phyloP scores from a whole-genome alignment of 53 echinoderm and acorn worm genomes.

The Stichopus horrens region DNA sequence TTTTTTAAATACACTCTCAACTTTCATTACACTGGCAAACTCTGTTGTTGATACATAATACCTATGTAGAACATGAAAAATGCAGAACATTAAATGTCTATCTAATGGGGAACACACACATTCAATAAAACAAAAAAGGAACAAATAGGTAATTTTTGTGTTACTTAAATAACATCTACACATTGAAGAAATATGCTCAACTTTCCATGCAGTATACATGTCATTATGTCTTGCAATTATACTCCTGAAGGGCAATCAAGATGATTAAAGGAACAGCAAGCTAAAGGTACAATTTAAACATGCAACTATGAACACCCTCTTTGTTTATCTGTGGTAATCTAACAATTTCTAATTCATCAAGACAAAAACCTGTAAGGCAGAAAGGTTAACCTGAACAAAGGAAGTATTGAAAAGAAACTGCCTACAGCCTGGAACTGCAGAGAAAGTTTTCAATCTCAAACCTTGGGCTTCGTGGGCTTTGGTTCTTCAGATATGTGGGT shows the following conservation, averaged over 20 bases:
- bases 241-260: not conserved
- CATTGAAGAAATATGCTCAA: not conserved
- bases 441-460: not conserved
- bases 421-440: no score
- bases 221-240: not conserved
- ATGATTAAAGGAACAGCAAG: not conserved
- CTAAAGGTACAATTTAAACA: not conserved
- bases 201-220: not conserved
- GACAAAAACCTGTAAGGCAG: not conserved
- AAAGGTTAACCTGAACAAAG: not conserved
- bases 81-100: slow-evolving; percentile 19
- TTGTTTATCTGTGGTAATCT: not conserved
- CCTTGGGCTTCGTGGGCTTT: not conserved
- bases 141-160: not conserved
- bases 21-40: slow-evolving; percentile 25
- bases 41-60: slow-evolving; percentile 30
- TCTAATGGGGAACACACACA: slow-evolving; percentile 29
- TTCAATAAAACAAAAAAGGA: not conserved
- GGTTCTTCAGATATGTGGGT: not conserved
- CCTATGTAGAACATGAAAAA: slow-evolving; percentile 33
- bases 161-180: slow-evolving; percentile 4
- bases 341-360: not conserved
- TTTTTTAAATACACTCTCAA: slow-evolving; percentile 32
- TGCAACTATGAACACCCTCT: not conserved
- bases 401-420: not conserved